Conservation (phyloP, 2,797 vertebrate genomes). For the Staurois parvus region DNA sequence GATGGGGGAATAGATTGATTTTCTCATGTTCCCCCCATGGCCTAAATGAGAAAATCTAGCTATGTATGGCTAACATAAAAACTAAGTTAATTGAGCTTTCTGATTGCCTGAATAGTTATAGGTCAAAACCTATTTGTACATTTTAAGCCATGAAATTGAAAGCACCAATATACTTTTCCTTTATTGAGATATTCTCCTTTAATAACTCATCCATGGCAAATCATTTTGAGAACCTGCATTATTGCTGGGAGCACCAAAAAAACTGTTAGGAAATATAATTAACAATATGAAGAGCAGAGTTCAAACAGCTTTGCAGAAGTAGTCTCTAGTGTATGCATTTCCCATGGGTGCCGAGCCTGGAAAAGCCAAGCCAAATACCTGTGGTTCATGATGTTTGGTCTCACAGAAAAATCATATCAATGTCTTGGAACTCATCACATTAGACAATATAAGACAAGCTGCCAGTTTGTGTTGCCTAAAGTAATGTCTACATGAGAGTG, state of each 20-base stretch:
- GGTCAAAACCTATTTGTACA: neutral
- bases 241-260: constrained; percentile 39
- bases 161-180: neutral
- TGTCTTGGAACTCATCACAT: constrained; percentile 28
- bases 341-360: constrained; percentile 50
- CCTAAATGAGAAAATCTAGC: no score
- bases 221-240: constrained; percentile 34
- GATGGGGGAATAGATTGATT: no score
- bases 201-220: neutral
- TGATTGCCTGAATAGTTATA: no score
- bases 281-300: constrained; percentile 29
- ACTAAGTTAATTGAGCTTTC: no score
- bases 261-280: constrained; percentile 45
- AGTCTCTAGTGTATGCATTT: constrained; percentile 42
- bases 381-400: constrained; percentile 58
- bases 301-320: constrained; percentile 53
- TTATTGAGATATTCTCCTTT: neutral
- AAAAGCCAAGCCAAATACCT: constrained; percentile 46
- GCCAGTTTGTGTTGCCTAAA: constrained; percentile 55
- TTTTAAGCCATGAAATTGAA: neutral
- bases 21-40: no score
- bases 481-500: constrained; percentile 54
- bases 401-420: constrained; percentile 40
- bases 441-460: constrained; percentile 55
- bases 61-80: no score